Base-by-base conservation (phyloP, 2,888 invertebrate genomes). In the Autographa pulchrina region DNA sequence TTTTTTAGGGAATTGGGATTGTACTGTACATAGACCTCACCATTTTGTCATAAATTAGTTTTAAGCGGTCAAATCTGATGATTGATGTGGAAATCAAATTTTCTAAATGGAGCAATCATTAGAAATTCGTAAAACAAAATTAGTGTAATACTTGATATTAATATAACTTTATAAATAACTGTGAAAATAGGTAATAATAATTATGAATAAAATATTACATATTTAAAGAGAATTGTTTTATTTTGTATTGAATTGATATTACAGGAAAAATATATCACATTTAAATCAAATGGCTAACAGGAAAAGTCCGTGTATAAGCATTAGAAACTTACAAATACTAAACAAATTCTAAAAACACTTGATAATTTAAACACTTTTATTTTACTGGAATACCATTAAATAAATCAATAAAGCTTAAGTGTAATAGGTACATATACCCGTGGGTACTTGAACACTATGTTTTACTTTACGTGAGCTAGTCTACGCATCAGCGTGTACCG, bases 1-100 rank as follows among this genome's bases (percentile, higher is more conserved):
- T 97, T 96, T 89, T 96, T 96, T 97, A 96, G 96, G 97, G 96
- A 96, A 96, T 96, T 96, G 96, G 97, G 96, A 96, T 96, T 93
- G 96, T 96, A 96, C 96, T 96, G 97, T 96, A 96, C 94, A 96
- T 95, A 96, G 91, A 92, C 92, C 92, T 92, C 95, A 95, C 94
- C 92, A 92, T 92, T 94, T 93, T 94, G 94, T 94, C 93, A 93
- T 92, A 93, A 93, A 93, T 87, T 93, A 93, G 92, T 84, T 81
- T 77, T 95, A 94, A 95, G 94, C 79, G 86, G 90, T 90, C 88
- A 91, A 91, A 92, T 92, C 94, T 93, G 92, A 94, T 95, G 96
- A 93, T 96, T 94, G 93, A 90, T 85, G 92, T 92, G 95, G 96
- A 95, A 96, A 96, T 96, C 77, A 94, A 95, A 95, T 95, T 95